Conservation (phyloP, 1,140 invertebrate species). For the Brachionus calyciflorus region DNA sequence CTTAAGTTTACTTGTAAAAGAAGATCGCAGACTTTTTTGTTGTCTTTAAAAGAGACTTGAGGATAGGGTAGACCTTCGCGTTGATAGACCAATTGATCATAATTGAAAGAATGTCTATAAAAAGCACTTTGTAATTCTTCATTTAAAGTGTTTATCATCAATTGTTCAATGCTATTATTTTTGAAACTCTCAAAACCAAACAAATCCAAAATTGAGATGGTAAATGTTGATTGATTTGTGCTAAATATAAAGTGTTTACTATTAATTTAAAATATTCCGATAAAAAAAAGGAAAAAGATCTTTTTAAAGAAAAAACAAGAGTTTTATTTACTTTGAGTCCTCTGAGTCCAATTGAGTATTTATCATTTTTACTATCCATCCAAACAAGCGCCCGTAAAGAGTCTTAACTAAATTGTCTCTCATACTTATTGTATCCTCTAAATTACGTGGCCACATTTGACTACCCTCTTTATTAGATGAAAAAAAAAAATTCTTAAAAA, state of each 20-base stretch:
- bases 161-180: slow-evolving; percentile 38
- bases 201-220: slow-evolving; percentile 33
- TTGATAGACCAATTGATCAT: slow-evolving; percentile 35
- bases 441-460: slow-evolving; percentile 51
- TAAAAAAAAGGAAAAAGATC: too few relatives aligned
- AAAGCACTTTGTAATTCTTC: slow-evolving; percentile 34
- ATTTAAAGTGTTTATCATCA: slow-evolving; percentile 21
- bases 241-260: slow-evolving; percentile 47
- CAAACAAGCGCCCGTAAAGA: slow-evolving; percentile 56
- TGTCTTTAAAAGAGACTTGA: slow-evolving; percentile 1
- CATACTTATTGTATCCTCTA: slow-evolving; percentile 52
- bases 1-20: not conserved
- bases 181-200: slow-evolving; percentile 45
- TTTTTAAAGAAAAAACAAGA: not conserved
- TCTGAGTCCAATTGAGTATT: slow-evolving; percentile 69
- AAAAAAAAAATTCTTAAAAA: not conserved
- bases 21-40: slow-evolving; percentile 28
- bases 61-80: slow-evolving; percentile 12
- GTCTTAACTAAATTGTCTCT: slow-evolving; percentile 56
- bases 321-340: slow-evolving; percentile 72
- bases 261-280: slow-evolving; percentile 7
- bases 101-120: slow-evolving; percentile 18
- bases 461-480: slow-evolving; percentile 50
- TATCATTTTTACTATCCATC: slow-evolving; percentile 55
- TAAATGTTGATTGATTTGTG: slow-evolving; percentile 25